Base-by-base conservation (phyloP, 92 coral and sea anemone species). In the Micromussa lordhowensis region DNA sequence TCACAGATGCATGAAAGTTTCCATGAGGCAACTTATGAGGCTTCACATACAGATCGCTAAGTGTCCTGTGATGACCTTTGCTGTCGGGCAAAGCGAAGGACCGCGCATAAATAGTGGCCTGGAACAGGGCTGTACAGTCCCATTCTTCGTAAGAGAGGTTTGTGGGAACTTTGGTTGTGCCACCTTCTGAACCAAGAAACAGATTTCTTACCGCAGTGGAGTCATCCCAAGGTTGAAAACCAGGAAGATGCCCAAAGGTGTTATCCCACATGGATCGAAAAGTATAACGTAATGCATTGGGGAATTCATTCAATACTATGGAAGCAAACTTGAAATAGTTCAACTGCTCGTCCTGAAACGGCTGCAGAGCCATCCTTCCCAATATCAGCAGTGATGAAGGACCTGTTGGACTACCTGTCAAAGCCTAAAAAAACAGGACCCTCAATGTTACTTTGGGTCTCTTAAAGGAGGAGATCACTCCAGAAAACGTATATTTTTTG, bases 211-310 rank as follows among this genome's bases (percentile, higher is more conserved):
- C 95, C 0, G 64, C 88, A 40, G 36, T 9, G 19, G 93, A 92
- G 77, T 92, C 95, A 78, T 92, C 95, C 93, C 95, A 92, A 1
- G 63, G 91, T 72, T 86, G 91, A 31, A 78, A 79, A 24, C 91
- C 89, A 11, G 91, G 91, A 17, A 16, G 75, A 31, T 82, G 73
- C 44, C 88, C 91, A 78, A 75, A 19, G 75, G 68, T 82, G 80
- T 59, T 86, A 89, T 92, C 80, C 95, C 95, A 92, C 93, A 92
- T 75, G 15, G 89, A 59, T 59, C 63, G 57, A 26, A 92, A 92
- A 10, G 87, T 89, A 17, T 86, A 76, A n/a, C 89, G 89, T 68
- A 86, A 51, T 19, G 84, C 84, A 12, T 77, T 53, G 24, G 95
- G 81, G 36, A 92, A 90, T 76, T 92, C 93, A 70, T 92, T 83